A percentile compares a stretch with the other conserved stretches of the same genome.
Evolutionary conservation across 2,797 vertebrate species (phyloP).

Genomic region (Bradypodion ventrale): DNA sequence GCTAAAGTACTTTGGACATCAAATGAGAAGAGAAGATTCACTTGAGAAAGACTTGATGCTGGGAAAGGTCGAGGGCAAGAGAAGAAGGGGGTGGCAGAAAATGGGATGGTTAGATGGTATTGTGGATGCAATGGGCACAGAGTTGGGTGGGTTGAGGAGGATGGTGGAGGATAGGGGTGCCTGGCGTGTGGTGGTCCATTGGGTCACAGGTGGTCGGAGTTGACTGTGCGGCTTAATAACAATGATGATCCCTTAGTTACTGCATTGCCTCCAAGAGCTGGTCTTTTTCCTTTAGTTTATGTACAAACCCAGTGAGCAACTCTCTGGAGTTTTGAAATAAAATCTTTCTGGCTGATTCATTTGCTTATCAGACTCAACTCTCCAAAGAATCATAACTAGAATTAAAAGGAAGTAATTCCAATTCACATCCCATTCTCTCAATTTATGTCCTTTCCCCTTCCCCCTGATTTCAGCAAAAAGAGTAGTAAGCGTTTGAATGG

Average conservation of each 20-base stretch:
- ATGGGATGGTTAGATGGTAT: too few species aligned
- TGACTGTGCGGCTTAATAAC: too few species aligned
- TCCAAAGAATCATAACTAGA: conserved; percentile 46
- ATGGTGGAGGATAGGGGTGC: too few species aligned
- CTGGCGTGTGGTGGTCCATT: too few species aligned
- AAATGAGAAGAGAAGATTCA: too few species aligned
- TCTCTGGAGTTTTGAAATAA: rapidly evolving
- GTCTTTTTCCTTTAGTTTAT: neutral
- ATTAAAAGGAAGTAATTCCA: conserved; percentile 32
- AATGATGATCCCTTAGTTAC: neutral
- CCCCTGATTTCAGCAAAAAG: conserved; percentile 17
- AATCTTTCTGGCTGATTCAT: conserved; percentile 22
- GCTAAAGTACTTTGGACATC: too few species aligned
- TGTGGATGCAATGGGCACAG: too few species aligned
- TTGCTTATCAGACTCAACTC: conserved; percentile 15
- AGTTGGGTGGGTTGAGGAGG: too few species aligned
- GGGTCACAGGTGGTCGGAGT: too few species aligned
- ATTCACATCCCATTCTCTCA: conserved; percentile 17
- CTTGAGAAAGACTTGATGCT: too few species aligned
- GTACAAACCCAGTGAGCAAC: neutral
- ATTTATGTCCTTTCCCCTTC: conserved; percentile 29
- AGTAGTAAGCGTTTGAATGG: neutral
- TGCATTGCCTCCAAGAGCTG: neutral
- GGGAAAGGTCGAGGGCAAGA: too few species aligned
- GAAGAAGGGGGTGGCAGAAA: too few species aligned